phyloP scores from a whole-genome alignment of 2,888 invertebrate genomes.

The Eugnorisma glareosa region DNA sequence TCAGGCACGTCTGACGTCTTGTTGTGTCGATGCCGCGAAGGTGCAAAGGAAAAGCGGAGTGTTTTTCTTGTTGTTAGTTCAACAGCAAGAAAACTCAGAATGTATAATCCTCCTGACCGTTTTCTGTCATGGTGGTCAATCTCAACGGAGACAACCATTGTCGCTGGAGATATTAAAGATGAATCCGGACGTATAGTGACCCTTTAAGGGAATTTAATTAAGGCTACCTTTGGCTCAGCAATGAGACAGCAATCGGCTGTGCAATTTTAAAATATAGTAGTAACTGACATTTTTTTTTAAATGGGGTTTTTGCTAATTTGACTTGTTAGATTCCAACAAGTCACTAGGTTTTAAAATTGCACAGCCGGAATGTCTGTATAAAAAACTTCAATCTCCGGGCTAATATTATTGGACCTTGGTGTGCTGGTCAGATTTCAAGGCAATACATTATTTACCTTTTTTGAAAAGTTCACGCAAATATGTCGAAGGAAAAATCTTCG shows the following conservation, averaged over 20 bases:
- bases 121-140: neutral
- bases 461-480: conserved; percentile 32
- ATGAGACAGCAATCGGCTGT: too few relatives aligned
- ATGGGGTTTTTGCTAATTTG: too few relatives aligned
- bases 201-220: too few relatives aligned
- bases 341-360: too few relatives aligned
- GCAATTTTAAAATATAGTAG: too few relatives aligned
- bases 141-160: neutral
- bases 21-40: neutral
- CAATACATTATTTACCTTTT: conserved; percentile 5
- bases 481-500: conserved; percentile 24
- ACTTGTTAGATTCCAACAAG: too few relatives aligned
- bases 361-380: too few relatives aligned
- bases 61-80: neutral
- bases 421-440: conserved; percentile 10
- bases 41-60: conserved; percentile 18
- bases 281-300: too few relatives aligned
- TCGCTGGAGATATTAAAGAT: neutral
- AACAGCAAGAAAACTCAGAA: neutral
- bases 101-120: neutral
- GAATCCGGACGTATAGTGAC: too few relatives aligned
- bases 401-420: neutral
- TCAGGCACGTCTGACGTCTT: conserved; percentile 52
- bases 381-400: neutral
- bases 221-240: neutral